Evolutionary conservation across 2,113 vertebrate genomes (phyloP).

Genomic region (Corythornis madagascariensis): DNA sequence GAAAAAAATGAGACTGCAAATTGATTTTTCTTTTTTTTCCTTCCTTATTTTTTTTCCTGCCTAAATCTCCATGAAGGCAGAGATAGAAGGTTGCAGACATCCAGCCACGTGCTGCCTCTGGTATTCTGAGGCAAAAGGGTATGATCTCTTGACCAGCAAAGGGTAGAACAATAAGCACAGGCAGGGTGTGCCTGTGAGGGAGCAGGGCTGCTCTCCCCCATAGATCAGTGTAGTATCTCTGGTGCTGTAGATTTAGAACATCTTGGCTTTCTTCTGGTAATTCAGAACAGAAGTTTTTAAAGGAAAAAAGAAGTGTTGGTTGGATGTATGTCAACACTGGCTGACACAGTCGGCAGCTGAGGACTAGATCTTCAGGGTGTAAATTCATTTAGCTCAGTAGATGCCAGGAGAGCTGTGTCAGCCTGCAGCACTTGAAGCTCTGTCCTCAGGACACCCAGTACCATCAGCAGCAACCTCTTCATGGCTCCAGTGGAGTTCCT

Average conservation of each 20-base stretch:
- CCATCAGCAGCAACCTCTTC: background rate
- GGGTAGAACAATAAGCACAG: background rate
- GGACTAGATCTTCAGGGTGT: conserved; percentile 1
- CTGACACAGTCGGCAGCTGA: conserved; percentile 16
- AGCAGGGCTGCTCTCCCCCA: background rate
- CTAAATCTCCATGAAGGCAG: background rate
- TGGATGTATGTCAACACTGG: background rate
- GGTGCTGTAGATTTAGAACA: background rate
- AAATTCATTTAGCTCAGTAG: background rate
- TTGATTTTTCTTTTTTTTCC: background rate
- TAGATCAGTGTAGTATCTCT: rapidly evolving
- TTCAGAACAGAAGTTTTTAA: background rate
- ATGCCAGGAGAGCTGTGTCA: conserved; percentile 6
- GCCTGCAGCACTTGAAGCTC: background rate
- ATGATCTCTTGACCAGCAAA: background rate
- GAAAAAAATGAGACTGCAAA: background rate
- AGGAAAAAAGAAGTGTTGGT: background rate
- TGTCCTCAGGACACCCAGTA: conserved; percentile 8
- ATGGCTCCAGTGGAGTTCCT: background rate
- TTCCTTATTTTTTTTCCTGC: background rate
- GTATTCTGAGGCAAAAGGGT: background rate
- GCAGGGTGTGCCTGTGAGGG: background rate
- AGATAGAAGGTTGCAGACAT: background rate
- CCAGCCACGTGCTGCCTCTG: background rate
- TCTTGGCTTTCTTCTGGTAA: background rate